Evolutionary conservation across 2,113 vertebrate genomes (phyloP).

Genomic region (Pantherophis guttatus): DNA sequence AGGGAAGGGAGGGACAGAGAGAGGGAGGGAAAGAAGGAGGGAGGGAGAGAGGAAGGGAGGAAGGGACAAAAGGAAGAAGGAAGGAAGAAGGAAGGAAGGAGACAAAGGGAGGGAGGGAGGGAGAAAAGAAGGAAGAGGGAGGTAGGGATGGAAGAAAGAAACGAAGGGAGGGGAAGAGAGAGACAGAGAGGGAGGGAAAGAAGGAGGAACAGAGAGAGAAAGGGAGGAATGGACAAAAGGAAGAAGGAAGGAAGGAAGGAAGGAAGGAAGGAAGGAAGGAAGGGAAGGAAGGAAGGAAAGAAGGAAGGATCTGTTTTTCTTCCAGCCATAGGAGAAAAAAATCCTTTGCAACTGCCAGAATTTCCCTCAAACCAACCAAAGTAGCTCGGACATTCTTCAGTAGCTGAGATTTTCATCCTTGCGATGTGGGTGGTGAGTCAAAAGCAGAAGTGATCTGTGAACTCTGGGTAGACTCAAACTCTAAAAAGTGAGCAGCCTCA

Average conservation of each 20-base stretch:
- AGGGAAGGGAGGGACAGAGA: too few relatives aligned
- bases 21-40: background rate
- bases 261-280: background rate
- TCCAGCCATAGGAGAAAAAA: background rate
- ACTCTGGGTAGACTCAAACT: constrained; percentile 27
- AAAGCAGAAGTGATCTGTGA: constrained; percentile 41
- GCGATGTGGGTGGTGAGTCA: constrained; percentile 57
- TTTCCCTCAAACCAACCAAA: constrained; percentile 29
- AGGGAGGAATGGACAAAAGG: too few relatives aligned
- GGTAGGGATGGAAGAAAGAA: too few relatives aligned
- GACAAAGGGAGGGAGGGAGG: too few relatives aligned
- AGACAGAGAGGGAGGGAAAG: background rate
- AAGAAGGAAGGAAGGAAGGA: background rate
- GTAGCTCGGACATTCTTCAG: constrained; percentile 38
- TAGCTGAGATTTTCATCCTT: constrained; percentile 51
- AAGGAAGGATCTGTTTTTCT: too few relatives aligned
- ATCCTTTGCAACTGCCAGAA: background rate
- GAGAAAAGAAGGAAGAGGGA: background rate
- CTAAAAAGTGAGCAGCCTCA: constrained; percentile 20
- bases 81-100: background rate
- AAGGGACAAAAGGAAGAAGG: too few relatives aligned
- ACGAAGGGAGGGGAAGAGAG: background rate
- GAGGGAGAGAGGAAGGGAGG: too few relatives aligned
- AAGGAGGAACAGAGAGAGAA: too few relatives aligned
- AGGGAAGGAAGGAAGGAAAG: too few relatives aligned